Conservation (phyloP, 2,113 vertebrate species). For the Falcunculus frontatus region DNA sequence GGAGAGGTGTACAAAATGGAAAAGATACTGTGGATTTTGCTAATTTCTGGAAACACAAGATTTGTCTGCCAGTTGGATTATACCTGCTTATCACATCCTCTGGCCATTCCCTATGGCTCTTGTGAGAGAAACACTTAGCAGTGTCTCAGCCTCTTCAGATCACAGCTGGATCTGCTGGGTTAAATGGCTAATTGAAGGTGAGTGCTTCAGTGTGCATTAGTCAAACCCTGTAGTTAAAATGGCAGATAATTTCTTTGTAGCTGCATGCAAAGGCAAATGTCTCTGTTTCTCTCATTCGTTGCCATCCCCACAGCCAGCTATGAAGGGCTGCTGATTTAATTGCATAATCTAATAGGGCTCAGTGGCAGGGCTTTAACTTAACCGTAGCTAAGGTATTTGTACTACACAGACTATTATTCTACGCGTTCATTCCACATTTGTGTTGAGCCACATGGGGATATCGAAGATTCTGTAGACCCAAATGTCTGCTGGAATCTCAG, state of each 20-base stretch:
- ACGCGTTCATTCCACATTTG: not conserved
- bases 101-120: not conserved
- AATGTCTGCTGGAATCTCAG: not conserved
- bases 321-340: not conserved
- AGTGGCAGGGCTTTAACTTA: not conserved
- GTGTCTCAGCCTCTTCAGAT: not conserved
- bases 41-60: not conserved
- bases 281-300: not conserved
- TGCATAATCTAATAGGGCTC: not conserved
- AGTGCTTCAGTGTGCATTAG: not conserved
- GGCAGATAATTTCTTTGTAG: constrained; percentile 19
- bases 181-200: constrained; percentile 26
- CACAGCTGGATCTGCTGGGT: constrained; percentile 15
- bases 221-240: constrained; percentile 7
- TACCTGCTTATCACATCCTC: not conserved
- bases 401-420: not conserved
- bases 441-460: not conserved
- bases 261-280: not conserved
- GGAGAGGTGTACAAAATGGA: not conserved
- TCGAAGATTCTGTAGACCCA: not conserved
- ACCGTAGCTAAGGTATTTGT: not conserved
- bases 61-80: not conserved
- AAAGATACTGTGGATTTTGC: not conserved
- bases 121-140: not conserved
- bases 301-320: not conserved